Percentiles rank a stretch among this genome's conserved stretches.
Evolutionary conservation across 2,888 invertebrate species (phyloP).

Genomic region (Papilio demoleus): DNA sequence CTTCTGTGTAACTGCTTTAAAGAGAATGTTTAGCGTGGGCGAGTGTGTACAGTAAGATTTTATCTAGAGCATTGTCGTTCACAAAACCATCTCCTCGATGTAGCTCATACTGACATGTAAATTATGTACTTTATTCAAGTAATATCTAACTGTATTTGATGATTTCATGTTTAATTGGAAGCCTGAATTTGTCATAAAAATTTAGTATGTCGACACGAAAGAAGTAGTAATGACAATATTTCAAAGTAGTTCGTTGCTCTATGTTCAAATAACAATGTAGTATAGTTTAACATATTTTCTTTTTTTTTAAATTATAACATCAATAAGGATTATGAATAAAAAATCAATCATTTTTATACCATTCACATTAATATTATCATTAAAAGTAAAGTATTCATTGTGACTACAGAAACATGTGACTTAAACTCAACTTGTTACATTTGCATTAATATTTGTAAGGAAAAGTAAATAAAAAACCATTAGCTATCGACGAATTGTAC

Average conservation of each 20-base stretch:
- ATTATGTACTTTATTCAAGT: constrained; percentile 30
- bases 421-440: too few relatives aligned
- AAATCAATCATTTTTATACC: too few relatives aligned
- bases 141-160: constrained; percentile 32
- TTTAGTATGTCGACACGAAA: background rate
- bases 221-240: background rate
- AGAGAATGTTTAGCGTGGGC: constrained; percentile 31
- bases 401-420: too few relatives aligned
- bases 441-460: background rate
- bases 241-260: too few relatives aligned
- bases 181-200: background rate
- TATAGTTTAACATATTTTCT: too few relatives aligned
- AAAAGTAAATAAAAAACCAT: background rate
- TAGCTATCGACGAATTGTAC: background rate
- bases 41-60: constrained; percentile 29
- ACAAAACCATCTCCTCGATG: constrained; percentile 11
- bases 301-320: too few relatives aligned
- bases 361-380: too few relatives aligned
- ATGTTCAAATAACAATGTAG: too few relatives aligned
- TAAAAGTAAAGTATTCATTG: too few relatives aligned
- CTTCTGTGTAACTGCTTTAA: background rate
- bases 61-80: constrained; percentile 35
- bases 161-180: constrained; percentile 29
- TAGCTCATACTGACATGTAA: constrained; percentile 36
- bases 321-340: too few relatives aligned